Evolutionary conservation across 2,113 vertebrate genomes (phyloP), one percentile per base, ranked within the genome.

Genomic region (Pollachius pollachius): DNA sequence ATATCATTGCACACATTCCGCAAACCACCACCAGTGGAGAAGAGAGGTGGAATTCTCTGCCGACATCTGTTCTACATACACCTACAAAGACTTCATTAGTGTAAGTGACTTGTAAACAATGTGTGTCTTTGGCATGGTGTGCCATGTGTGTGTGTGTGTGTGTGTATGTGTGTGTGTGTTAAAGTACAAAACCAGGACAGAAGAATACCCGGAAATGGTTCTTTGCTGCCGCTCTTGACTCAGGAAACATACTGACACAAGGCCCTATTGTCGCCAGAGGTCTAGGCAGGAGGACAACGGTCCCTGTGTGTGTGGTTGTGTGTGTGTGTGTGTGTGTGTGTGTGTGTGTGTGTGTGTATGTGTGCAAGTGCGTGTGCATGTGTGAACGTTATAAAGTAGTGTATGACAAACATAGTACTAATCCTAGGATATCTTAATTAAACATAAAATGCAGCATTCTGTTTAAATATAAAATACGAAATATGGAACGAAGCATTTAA

Each of bases 201-300:
- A 87, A 86, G 82, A 90, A 88, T 87, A 80, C 73, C 82, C 70
- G 82, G 85, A 88, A 87, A 86, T 65, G 65, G 66, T 85, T 71
- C 66, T 78, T 77, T 85, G 85, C 78, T 84, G 76, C 75, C 18
- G 0, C 1, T 64, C 67, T 19, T 27, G 18, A 64, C 62, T 81
- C 81, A 81, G 85, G 87, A 88, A 90, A 78, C 56, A 52, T 56
- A 62, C 65, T 0, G n/a, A 77, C 69, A 85, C 78, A 70, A 83
- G 80, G 68, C 19, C 27, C 58, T 72, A 84, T 88, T 89, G 82
- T 88, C 72, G 73, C 12, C 4, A 74, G 23, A 67, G 12, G 25
- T 19, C 70, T 66, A 17, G 75, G 72, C 19, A 15, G 69, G 66
- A 54, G 15, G 0, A 25, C 62, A 25, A 68, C 25, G 17, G 59